phyloP scores from a whole-genome alignment of 2,888 invertebrate species.

The Dicranocentrus wangi region DNA sequence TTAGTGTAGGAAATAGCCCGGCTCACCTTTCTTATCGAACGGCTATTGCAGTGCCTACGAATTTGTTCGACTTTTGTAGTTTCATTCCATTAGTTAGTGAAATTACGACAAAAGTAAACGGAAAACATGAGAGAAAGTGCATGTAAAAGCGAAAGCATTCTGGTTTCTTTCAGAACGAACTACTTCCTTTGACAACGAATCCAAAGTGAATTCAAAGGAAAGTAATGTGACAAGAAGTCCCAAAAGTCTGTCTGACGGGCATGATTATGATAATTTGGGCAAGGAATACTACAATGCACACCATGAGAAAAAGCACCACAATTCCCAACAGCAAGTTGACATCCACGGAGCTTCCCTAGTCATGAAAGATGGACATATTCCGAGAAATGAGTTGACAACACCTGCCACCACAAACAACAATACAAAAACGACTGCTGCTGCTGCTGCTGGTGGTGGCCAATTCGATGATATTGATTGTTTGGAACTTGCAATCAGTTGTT shows the following conservation, averaged over 20 bases:
- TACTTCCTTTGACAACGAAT: slow-evolving; percentile 21
- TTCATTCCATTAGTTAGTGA: too few species aligned
- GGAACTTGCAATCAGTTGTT: slow-evolving; percentile 42
- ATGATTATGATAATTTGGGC: slow-evolving; percentile 2
- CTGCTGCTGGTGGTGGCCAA: not conserved
- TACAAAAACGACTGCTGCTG: not conserved
- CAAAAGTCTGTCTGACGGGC: not conserved
- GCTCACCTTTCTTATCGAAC: too few species aligned
- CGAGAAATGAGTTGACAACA: slow-evolving; percentile 13
- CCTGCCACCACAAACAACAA: slow-evolving; percentile 5
- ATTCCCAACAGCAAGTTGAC: slow-evolving; percentile 11
- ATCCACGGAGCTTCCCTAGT: slow-evolving; percentile 27
- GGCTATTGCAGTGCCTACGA: too few species aligned
- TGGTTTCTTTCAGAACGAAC: slow-evolving; percentile 12
- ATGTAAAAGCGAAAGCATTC: not conserved
- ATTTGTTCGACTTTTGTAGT: too few species aligned
- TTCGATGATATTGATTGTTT: slow-evolving; percentile 53
- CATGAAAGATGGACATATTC: slow-evolving; percentile 24
- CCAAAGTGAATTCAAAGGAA: not conserved
- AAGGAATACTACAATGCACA: not conserved
- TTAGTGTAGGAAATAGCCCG: too few species aligned
- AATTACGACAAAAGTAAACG: too few species aligned
- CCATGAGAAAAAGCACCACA: slow-evolving; percentile 13
- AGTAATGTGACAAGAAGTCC: not conserved
- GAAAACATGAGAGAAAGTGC: not conserved